Evolutionary conservation across 1,140 invertebrate genomes (phyloP), one percentile per base, ranked within the genome.

Genomic region (Drosophila ambigua): DNA sequence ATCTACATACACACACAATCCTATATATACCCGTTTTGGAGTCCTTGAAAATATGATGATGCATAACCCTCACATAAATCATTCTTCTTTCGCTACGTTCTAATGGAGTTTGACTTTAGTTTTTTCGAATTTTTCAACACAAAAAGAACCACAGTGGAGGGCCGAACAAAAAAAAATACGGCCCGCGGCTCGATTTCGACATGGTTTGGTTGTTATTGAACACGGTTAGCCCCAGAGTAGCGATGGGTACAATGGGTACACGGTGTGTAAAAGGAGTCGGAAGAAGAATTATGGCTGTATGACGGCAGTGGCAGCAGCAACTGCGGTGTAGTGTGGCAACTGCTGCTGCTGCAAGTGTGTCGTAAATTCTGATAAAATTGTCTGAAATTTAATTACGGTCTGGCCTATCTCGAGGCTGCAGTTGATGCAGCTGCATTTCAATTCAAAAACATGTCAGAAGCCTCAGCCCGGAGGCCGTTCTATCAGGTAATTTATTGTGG

Each of bases 311-410:
- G 4, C 35, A 39, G 35, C 35, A 39, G 35, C 35, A 13, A 39
- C 35, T 39, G 35, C 35, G 35, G 35, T 39, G 35, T 39, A 39
- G 35, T 13, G 15, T 55, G 4, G 31, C 20, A 20, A 11, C 16
- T 43, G 44, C 39, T 51, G 52, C 52, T 24, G n/a, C 39, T 20
- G 50, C 50, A 52, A 61, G 31, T 28, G 51, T 55, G 65, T 65
- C 83, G 76, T 77, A 88, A 82, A 87, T 88, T 87, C 61, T 88
- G 83, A 77, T 82, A 78, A 82, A 87, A 82, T 82, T 77, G 31
- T 72, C 84, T 48, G 65, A 88, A 88, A 87, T 87, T 87, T 87
- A 87, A 87, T 88, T 88, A 88, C 80, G 62, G 23, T 24, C 54
- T 50, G 44, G 54, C 62, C 59, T 20, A 53, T 39, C 39, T 44